Percentiles rank a stretch among this genome's conserved stretches.
Conservation (phyloP, 1,140 invertebrate genomes). For the Augochlora pura region DNA sequence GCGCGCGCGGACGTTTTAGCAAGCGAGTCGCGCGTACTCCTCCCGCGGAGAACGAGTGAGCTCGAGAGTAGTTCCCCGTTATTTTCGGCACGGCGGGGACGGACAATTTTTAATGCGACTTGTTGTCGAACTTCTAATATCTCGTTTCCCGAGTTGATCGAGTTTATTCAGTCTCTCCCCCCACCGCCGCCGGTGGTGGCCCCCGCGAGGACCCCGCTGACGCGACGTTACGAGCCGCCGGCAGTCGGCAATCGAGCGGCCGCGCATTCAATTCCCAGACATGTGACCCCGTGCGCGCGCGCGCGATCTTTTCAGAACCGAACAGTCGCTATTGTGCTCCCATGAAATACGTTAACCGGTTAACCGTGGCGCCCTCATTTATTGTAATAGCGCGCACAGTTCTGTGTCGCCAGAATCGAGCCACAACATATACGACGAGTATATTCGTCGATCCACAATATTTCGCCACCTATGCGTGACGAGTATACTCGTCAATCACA, state of each 20-base stretch:
- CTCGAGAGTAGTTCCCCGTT: background rate
- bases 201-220: background rate
- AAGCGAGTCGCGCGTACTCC: too few species aligned
- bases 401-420: too few species aligned
- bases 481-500: too few species aligned
- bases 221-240: slow-evolving; percentile 21
- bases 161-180: slow-evolving; percentile 31
- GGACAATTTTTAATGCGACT: slow-evolving; percentile 12
- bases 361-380: too few species aligned
- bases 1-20: too few species aligned
- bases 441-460: too few species aligned
- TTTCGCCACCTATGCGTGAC: too few species aligned
- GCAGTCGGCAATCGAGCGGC: slow-evolving; percentile 32
- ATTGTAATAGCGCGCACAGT: too few species aligned
- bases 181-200: too few species aligned
- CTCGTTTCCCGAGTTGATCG: slow-evolving; percentile 7
- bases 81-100: too few species aligned
- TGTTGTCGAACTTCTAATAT: slow-evolving; percentile 13
- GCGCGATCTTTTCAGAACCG: slow-evolving; percentile 17
- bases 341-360: slow-evolving; percentile 16
- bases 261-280: slow-evolving; percentile 13
- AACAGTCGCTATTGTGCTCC: slow-evolving; percentile 25
- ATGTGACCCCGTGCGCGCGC: too few species aligned
- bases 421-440: too few species aligned
- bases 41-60: background rate